Percentiles rank a stretch among this genome's conserved stretches.
Conservation (phyloP, 1,140 invertebrate genomes). For the Rhagoletis pomonella region DNA sequence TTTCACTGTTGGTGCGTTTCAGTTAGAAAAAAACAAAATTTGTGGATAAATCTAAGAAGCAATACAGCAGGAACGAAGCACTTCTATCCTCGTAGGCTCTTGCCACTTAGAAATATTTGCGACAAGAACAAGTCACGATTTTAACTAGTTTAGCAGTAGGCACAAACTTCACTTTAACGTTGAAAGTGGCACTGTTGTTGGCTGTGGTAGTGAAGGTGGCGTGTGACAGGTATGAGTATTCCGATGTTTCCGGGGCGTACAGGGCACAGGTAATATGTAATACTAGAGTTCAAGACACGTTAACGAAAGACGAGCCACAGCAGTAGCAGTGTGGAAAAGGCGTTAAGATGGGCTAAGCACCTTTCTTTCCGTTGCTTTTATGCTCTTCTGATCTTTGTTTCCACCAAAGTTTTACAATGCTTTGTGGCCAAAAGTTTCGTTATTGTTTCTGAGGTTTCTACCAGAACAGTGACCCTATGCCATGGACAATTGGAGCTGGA, state of each 20-base stretch:
- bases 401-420: not conserved
- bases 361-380: not conserved
- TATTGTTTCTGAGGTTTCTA: not conserved
- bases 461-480: not conserved
- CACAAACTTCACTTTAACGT: constrained; percentile 2
- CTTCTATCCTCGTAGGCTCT: not conserved
- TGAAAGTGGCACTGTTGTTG: not conserved
- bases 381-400: not conserved
- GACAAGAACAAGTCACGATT: constrained; percentile 33
- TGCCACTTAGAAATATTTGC: not conserved
- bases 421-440: no score
- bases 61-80: not conserved
- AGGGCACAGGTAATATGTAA: not conserved
- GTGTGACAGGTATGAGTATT: constrained; percentile 14
- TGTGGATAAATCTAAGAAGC: not conserved
- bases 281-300: not conserved
- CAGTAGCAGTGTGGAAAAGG: not conserved
- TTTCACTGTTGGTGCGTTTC: not conserved
- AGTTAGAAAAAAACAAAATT: not conserved
- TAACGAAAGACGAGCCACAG: constrained; percentile 28
- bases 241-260: not conserved
- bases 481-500: not conserved
- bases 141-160: not conserved
- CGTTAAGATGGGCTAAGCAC: not conserved
- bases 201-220: not conserved